Evolutionary conservation across 2,888 invertebrate species (phyloP).

Genomic region (Pseudolycoriella hygida): DNA sequence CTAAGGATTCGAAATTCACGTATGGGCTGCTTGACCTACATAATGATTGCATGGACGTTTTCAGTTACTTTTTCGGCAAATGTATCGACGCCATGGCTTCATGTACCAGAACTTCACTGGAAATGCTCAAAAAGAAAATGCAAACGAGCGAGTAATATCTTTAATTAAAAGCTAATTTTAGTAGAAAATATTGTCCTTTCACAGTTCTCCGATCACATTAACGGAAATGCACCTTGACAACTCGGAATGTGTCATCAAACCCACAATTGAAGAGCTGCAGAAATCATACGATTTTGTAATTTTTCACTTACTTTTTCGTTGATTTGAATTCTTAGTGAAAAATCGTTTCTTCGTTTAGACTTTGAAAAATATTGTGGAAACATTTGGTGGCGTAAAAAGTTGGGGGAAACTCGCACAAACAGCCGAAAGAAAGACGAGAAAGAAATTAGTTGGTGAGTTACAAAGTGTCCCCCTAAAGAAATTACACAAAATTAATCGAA

Average conservation of each 20-base stretch:
- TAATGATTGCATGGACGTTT: conserved; percentile 63
- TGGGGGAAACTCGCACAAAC: conserved; percentile 58
- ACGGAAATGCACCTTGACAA: conserved; percentile 4
- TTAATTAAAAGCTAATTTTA: conserved; percentile 92
- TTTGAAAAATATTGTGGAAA: conserved; percentile 35
- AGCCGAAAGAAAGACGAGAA: conserved; percentile 17
- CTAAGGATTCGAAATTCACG: conserved; percentile 43
- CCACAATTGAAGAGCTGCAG: conserved; percentile 54
- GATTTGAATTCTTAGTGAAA: neutral
- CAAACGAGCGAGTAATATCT: neutral
- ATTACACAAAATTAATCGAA: neutral
- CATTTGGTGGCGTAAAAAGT: conserved; percentile 50
- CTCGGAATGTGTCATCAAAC: conserved; percentile 32
- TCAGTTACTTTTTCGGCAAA: conserved; percentile 61
- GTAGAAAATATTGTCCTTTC: neutral
- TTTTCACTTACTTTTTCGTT: neutral
- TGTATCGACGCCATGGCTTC: conserved; percentile 56
- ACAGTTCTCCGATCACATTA: conserved; percentile 1
- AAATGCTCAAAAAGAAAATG: conserved; percentile 16
- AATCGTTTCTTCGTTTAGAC: neutral
- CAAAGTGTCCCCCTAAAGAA: neutral
- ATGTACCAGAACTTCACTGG: conserved; percentile 44
- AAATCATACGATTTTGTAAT: conserved; percentile 40
- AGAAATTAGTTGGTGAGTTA: conserved; percentile 1
- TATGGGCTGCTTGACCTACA: conserved; percentile 32